Percentiles rank a stretch among this genome's conserved stretches.
Evolutionary conservation across 2,797 vertebrate genomes (phyloP).

Genomic region (Antrozous pallidus): DNA sequence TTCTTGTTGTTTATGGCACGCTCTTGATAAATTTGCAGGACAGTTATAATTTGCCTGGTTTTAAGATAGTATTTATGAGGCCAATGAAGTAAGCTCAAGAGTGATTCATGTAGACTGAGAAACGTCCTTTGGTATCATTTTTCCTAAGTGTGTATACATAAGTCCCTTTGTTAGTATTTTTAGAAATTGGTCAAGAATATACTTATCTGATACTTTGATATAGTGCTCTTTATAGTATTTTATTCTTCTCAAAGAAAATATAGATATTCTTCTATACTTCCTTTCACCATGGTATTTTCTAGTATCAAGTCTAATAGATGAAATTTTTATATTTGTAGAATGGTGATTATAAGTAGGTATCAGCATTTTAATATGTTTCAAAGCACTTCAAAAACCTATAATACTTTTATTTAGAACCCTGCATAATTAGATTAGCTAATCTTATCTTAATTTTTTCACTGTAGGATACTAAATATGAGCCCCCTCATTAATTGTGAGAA

Average conservation of each 20-base stretch:
- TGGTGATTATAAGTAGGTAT: conserved; percentile 82
- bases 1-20: conserved; percentile 66
- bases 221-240: conserved; percentile 50
- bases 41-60: conserved; percentile 64
- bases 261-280: conserved; percentile 41
- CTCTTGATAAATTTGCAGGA: conserved; percentile 62
- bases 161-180: conserved; percentile 61
- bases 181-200: conserved; percentile 33
- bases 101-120: background rate
- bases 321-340: conserved; percentile 81
- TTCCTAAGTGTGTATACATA: conserved; percentile 36
- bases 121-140: conserved; percentile 56
- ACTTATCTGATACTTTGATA: conserved; percentile 19
- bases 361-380: conserved; percentile 82
- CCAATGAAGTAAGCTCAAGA: background rate
- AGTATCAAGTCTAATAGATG: conserved; percentile 69
- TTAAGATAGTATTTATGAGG: conserved; percentile 51
- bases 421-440: conserved; percentile 91
- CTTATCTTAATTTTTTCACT: conserved; percentile 90
- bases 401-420: conserved; percentile 85
- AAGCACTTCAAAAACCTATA: conserved; percentile 83
- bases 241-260: conserved; percentile 58
- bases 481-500: conserved; percentile 91
- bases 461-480: conserved; percentile 87
- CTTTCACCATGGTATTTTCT: conserved; percentile 33